Evolutionary conservation across 2,888 invertebrate genomes (phyloP).

Genomic region (Harpalus rufipes): DNA sequence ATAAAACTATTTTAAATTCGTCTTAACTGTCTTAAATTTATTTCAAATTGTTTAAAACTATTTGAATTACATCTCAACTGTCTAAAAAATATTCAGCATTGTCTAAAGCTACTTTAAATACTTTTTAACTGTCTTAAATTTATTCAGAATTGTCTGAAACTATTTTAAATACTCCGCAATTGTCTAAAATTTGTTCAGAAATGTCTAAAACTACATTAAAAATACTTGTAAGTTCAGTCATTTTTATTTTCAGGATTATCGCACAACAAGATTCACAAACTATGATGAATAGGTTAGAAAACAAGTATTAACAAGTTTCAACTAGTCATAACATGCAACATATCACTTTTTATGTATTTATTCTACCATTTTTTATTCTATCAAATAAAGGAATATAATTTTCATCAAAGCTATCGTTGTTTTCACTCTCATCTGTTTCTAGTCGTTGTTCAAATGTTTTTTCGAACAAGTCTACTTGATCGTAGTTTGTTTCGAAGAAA

Average conservation of each 20-base stretch:
- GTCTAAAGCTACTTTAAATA: too few species aligned
- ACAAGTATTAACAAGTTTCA: background rate
- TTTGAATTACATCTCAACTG: too few species aligned
- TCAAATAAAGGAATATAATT: conserved; percentile 72
- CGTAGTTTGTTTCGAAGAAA: conserved; percentile 79
- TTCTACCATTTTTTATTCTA: conserved; percentile 70
- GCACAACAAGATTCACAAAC: conserved; percentile 58
- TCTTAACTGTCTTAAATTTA: too few species aligned
- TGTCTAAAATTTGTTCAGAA: too few species aligned
- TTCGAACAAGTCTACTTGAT: conserved; percentile 82
- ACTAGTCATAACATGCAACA: conserved; percentile 58
- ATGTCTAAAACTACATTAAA: too few species aligned
- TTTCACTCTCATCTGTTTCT: conserved; percentile 64
- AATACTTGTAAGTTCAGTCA: too few species aligned
- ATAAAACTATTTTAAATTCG: background rate
- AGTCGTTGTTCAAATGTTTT: conserved; percentile 76
- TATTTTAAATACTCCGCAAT: too few species aligned
- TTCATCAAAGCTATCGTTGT: conserved; percentile 13
- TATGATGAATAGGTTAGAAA: conserved; percentile 35
- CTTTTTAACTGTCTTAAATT: too few species aligned
- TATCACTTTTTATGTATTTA: conserved; percentile 50
- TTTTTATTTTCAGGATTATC: conserved; percentile 51
- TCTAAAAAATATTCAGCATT: too few species aligned
- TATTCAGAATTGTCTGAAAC: too few species aligned
- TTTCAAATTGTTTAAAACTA: too few species aligned